These are phyloP conservation scores for Triplophysa dalaica DNA, from an alignment of 2,113 vertebrate species.

Conservation along the genomic window DNA sequence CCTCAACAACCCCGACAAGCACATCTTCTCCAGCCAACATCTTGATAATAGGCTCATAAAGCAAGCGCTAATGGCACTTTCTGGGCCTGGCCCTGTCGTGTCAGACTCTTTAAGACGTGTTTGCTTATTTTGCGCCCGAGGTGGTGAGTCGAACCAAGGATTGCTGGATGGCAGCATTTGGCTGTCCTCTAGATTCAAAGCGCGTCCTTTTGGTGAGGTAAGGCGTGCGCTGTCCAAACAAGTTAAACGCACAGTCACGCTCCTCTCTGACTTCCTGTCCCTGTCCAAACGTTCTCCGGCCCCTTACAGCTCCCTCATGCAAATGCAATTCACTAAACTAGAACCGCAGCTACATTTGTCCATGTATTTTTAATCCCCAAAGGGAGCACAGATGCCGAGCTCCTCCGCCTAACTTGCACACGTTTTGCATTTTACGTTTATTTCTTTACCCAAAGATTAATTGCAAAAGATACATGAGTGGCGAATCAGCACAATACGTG, in stretches of 20 bases:
- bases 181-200: slow-evolving; percentile 9
- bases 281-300: slow-evolving; percentile 18
- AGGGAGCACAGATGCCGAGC: slow-evolving; percentile 36
- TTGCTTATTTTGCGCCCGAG: slow-evolving; percentile 40
- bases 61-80: slow-evolving; percentile 61
- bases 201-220: slow-evolving; percentile 19
- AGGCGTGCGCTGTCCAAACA: not conserved
- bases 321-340: slow-evolving; percentile 57
- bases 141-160: not conserved
- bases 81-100: slow-evolving; percentile 13
- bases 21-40: slow-evolving; percentile 63
- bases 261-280: slow-evolving; percentile 10
- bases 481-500: slow-evolving; percentile 53
- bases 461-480: slow-evolving; percentile 49
- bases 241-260: slow-evolving; percentile 12
- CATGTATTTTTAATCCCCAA: slow-evolving; percentile 27
- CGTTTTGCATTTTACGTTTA: slow-evolving; percentile 49
- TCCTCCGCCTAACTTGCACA: slow-evolving; percentile 2
- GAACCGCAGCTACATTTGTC: slow-evolving; percentile 54
- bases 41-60: slow-evolving; percentile 73
- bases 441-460: slow-evolving; percentile 51
- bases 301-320: slow-evolving; percentile 30
- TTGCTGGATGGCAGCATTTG: slow-evolving; percentile 6
- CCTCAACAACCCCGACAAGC: slow-evolving; percentile 73
- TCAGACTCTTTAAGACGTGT: slow-evolving; percentile 3